Base-by-base conservation (phyloP, 2,113 vertebrate species). In the Alligator mississippiensis region DNA sequence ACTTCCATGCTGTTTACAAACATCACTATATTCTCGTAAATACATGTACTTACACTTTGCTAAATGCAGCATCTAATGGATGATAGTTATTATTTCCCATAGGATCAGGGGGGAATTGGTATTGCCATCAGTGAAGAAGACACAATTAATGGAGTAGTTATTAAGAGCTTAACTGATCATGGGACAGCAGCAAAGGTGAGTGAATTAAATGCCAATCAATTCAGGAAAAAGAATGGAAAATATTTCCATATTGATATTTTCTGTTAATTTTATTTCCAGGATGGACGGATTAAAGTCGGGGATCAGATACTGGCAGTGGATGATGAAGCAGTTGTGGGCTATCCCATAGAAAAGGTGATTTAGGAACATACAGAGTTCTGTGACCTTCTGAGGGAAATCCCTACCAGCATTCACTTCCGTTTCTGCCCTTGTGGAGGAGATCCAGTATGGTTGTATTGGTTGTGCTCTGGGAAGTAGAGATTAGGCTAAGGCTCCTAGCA, bases 71-170 rank as follows among this genome's bases (percentile, higher is more conserved):
- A 62, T 17, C 27, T 93, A 72, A 76, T 4, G 3, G 22, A 87
- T 77, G 84, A 3, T 22, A 8, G 79, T 59, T 93, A 94, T 85
- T 82, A 60, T 88, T 94, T 95, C 17, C 6, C 24, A 14, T 22
- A 99, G 99, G 98, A 99, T 96, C 98, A 98, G 78, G 98, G 97
- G 70, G 98, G 98, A 61, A 96, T 98, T 57, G 98, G 98, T 81
- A 98, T 99, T 94, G 98, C 98, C 55, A 98, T 99, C 92, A 98
- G 98, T 92, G 98, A 99, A 82, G 98, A 99, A 63, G 98, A 98
- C 78, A 98, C 98, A 0, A 84, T 97, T 54, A 95, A 84, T 5
- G 99, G 98, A 47, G 97, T 98, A 70, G 92, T 98, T 89, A 95
- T 99, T 90, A 98, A 98, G 94, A 99, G 98, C 79, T 93, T 98